Percentiles rank a stretch among this genome's conserved stretches.
Conservation (phyloP, 2,888 invertebrate genomes). For the Capitulum mitella region DNA sequence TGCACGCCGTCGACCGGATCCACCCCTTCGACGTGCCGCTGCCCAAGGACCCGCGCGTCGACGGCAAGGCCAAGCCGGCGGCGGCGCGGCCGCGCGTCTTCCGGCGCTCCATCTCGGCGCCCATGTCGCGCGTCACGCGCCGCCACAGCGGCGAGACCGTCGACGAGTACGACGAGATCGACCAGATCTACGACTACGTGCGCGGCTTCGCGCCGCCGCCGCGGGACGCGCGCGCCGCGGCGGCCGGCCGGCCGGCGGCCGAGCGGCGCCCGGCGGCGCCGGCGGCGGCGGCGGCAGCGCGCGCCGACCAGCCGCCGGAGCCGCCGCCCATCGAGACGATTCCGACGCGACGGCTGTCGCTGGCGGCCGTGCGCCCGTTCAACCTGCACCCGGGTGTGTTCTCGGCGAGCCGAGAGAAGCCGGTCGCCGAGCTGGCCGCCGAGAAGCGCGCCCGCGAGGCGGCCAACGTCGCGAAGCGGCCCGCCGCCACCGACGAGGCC, state of each 20-base stretch:
- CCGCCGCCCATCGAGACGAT: conserved; percentile 89
- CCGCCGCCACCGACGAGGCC: background rate
- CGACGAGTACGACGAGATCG: conserved; percentile 90
- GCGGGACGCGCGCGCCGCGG: conserved; percentile 56
- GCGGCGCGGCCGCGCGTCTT: conserved; percentile 28
- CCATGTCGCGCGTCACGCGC: conserved; percentile 27
- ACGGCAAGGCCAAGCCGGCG: conserved; percentile 27
- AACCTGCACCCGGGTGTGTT: conserved; percentile 26
- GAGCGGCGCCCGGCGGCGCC: background rate
- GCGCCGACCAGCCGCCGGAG: conserved; percentile 53
- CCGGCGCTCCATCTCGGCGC: conserved; percentile 26
- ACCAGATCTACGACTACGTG: conserved; percentile 93
- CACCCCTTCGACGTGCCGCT: conserved; percentile 37
- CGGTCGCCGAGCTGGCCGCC: conserved; percentile 26
- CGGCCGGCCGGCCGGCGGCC: conserved; percentile 38
- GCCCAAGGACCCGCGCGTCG: conserved; percentile 34
- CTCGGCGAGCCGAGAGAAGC: conserved; percentile 24
- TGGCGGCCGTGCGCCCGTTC: conserved; percentile 29
- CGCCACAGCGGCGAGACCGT: conserved; percentile 31
- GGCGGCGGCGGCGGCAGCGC: background rate
- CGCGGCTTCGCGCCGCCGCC: conserved; percentile 85
- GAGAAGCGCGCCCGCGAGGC: conserved; percentile 13
- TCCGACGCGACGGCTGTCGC: conserved; percentile 51
- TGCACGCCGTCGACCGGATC: conserved; percentile 36
- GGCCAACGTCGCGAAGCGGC: background rate